Evolutionary conservation across 2,797 vertebrate genomes (phyloP).

Genomic region (Pipistrellus pipistrellus): DNA sequence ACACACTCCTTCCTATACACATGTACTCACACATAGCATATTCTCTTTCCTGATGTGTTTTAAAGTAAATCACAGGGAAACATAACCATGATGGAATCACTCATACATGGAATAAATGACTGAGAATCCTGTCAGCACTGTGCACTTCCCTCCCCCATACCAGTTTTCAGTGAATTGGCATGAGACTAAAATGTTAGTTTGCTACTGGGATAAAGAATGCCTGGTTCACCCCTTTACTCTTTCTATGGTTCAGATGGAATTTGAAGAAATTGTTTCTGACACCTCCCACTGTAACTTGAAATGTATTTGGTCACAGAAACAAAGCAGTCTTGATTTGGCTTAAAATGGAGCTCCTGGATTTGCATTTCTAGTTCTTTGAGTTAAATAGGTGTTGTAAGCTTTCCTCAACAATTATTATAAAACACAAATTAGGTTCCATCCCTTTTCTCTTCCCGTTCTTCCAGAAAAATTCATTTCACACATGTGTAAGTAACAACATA

Average conservation of each 20-base stretch:
- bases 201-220: not conserved
- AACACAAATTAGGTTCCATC: not conserved
- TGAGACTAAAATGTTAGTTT: not conserved
- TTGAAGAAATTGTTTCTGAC: not conserved
- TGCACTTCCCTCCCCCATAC: fast-evolving
- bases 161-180: not conserved
- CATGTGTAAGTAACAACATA: not conserved
- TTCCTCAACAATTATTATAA: not conserved
- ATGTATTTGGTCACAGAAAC: not conserved
- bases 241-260: not conserved
- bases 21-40: not conserved
- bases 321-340: not conserved
- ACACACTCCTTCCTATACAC: not conserved
- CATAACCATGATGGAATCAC: not conserved
- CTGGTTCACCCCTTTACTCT: not conserved
- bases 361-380: conserved; percentile 1
- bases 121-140: not conserved
- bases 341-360: not conserved
- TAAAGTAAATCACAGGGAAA: not conserved
- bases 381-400: not conserved
- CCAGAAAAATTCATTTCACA: not conserved
- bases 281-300: not conserved
- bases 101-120: not conserved
- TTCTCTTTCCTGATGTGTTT: not conserved
- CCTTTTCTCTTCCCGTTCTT: not conserved